These are phyloP conservation scores for Diploptera punctata DNA, from an alignment of 2,888 invertebrate genomes.

Conservation along the genomic window DNA sequence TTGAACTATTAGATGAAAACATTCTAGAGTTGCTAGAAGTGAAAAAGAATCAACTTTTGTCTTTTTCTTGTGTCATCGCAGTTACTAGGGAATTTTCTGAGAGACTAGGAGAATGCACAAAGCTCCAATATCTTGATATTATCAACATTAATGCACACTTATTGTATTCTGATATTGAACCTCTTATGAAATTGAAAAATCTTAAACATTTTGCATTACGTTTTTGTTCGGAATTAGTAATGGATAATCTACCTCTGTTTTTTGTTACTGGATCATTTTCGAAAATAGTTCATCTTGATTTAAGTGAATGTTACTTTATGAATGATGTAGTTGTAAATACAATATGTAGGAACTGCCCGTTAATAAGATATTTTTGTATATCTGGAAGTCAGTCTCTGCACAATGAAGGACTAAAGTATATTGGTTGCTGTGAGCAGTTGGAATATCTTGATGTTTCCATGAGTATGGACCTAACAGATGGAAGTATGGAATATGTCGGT, in stretches of 20 bases:
- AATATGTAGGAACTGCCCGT: constrained; percentile 11
- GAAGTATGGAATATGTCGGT: constrained; percentile 3
- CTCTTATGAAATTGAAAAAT: too few relatives aligned
- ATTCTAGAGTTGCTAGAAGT: background rate
- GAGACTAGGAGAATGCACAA: background rate
- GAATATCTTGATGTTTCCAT: background rate
- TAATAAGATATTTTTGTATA: background rate
- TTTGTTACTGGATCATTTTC: too few relatives aligned
- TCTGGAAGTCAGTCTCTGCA: background rate
- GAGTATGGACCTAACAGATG: background rate
- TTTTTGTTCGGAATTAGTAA: too few relatives aligned
- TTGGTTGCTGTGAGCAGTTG: constrained; percentile 5
- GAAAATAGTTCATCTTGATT: too few relatives aligned
- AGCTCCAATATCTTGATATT: background rate
- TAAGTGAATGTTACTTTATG: background rate
- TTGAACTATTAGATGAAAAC: background rate
- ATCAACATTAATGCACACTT: too few relatives aligned
- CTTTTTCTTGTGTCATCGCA: too few relatives aligned
- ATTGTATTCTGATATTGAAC: background rate
- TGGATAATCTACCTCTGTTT: too few relatives aligned
- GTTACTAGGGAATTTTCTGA: too few relatives aligned
- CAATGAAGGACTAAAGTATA: background rate
- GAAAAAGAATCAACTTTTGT: background rate
- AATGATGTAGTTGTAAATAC: background rate
- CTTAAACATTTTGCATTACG: too few relatives aligned